Evolutionary conservation across 2,113 vertebrate genomes (phyloP).

Genomic region (Corvus moneduloides): DNA sequence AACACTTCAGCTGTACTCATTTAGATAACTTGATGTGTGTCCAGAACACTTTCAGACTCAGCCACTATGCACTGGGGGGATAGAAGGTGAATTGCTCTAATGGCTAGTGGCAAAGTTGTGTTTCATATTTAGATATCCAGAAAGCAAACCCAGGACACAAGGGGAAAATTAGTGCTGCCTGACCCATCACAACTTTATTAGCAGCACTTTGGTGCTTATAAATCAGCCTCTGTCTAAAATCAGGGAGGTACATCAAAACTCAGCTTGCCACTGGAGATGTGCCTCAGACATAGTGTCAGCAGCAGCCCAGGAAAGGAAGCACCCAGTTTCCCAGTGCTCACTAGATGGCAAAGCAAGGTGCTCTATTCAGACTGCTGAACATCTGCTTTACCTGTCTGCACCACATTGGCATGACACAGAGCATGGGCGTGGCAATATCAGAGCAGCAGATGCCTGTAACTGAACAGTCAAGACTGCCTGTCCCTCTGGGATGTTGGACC

Average conservation of each 20-base stretch:
- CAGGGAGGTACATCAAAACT: neutral
- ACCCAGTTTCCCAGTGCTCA: rapidly evolving
- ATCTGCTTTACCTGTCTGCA: neutral
- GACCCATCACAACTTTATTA: neutral
- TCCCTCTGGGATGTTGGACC: neutral
- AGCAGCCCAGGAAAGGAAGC: neutral
- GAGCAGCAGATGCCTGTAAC: neutral
- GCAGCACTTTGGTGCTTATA: neutral
- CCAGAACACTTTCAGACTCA: neutral
- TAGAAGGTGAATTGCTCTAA: neutral
- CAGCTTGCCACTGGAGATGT: neutral
- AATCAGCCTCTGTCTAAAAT: neutral
- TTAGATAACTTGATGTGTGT: neutral
- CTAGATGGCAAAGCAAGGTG: neutral
- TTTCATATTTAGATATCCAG: neutral
- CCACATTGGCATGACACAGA: neutral
- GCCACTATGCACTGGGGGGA: neutral
- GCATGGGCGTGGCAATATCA: neutral
- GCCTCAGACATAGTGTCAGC: neutral
- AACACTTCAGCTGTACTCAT: neutral
- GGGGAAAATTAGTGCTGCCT: neutral
- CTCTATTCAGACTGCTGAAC: neutral
- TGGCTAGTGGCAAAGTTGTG: neutral
- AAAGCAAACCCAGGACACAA: neutral
- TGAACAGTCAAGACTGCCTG: neutral